Evolutionary conservation across 2,888 invertebrate species (phyloP), one percentile per base, ranked within the genome.

Genomic region (Globia sparganii): DNA sequence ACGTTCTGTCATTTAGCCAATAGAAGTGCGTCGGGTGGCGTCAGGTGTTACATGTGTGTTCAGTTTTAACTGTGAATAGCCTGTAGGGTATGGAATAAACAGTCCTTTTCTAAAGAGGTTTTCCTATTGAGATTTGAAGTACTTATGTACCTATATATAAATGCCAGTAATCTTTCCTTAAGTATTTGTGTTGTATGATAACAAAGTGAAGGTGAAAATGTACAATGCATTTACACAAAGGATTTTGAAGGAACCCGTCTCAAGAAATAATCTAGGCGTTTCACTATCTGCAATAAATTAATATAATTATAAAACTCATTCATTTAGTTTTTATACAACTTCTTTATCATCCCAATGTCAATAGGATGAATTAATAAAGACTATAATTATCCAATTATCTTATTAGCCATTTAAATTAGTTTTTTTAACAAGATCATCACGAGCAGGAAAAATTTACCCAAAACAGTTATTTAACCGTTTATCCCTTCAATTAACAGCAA

Each of bases 131-230:
- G 18, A 70, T 68, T 72, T 73, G 31, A 56, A 84, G 68, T 31
- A 1, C 18, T 59, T 69, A 34, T 6, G 43, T 21, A 43, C 4
- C 13, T 43, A 40, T 15, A 15, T 40, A 13, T 25, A 34, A 53
- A 49, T n/a, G 4, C 34, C 15, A 25, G 37, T n/a, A 82, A 68
- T 67, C 62, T 31, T 34, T 40, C 37, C 28, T 31, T 15, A 43
- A 75, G 76, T 75, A 64, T 69, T 34, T 13, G 9, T 37, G n/a
- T 18, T 76, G 67, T 68, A 31, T 67, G 80, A 79, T 83, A 83
- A 64, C 46, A 37, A 34, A 68, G 25, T 71, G 70, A 68, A 83
- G 70, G 72, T 68, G 56, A 76, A 59, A 66, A 62, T 49, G 15
- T 28, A 46, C 67, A 70, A 53, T 28, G 34, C 15, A 18, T 40